Evolutionary conservation across 2,888 invertebrate genomes (phyloP), one percentile per base, ranked within the genome.

Genomic region (Aquatica leii): DNA sequence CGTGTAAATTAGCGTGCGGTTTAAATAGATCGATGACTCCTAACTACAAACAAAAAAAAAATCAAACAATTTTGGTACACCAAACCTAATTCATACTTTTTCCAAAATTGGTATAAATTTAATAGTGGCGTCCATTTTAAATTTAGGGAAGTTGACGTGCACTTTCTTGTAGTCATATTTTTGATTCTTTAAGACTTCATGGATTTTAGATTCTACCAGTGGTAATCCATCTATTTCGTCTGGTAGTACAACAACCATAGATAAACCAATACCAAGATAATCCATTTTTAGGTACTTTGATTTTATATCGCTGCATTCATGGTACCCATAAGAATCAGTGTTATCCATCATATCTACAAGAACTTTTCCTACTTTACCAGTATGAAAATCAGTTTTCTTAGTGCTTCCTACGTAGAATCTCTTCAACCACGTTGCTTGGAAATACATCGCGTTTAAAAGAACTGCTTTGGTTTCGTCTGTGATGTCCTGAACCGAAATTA

Each of bases 401-500:
- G 46, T 46, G 6, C 11, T 18, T 18, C 4, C 5, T 1, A 18
- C 8, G 20, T 20, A 18, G n/a, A 46, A 46, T 17, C 46, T 3
- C n/a, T 46, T 46, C 5, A 18, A 17, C 46, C 46, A 46, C 1
- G 46, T 46, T 46, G 46, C 46, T 46, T 46, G 46, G 18, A 46
- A 46, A 18, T 18, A 46, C 2, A 46, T 46, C 4, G 46, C 46
- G n/a, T 46, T 46, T 4, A 46, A n/a, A 18, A 46, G 46, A 17
- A 46, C 11, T 1, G 20, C 20, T 11, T 18, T 15, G 5, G 46
- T 46, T 18, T 46, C n/a, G 18, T 46, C 46, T 6, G 17, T 20
- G 6, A 46, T 8, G 17, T 46, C 46, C 2, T 46, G 18, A n/a
- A 18, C 18, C 11, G 18, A n/a, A 1, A 46, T 17, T 20, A 46